A percentile compares a stretch with the other conserved stretches of the same genome.
These are phyloP conservation scores for Setophaga coronata DNA, from an alignment of 2,113 vertebrate genomes.

Conservation along the genomic window DNA sequence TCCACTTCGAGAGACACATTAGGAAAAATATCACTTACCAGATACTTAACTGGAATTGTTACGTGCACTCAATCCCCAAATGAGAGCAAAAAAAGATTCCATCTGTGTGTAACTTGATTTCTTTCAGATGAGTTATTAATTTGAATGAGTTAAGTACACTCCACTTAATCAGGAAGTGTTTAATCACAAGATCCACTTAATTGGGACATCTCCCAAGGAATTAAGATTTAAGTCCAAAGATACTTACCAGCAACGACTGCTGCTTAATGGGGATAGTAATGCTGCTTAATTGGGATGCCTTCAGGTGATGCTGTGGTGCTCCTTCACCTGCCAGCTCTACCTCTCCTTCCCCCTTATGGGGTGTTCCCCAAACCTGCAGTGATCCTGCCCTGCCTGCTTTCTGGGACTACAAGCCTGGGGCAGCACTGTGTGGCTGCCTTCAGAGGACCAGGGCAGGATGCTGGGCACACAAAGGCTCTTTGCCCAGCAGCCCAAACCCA, in stretches of 20 bases:
- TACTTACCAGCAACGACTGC: conserved; percentile 61
- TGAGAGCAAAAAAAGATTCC: conserved; percentile 58
- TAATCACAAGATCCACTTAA: conserved; percentile 76
- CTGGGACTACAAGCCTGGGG: not conserved
- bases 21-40: conserved; percentile 66
- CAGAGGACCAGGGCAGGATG: not conserved
- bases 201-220: conserved; percentile 75
- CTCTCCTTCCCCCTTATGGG: not conserved
- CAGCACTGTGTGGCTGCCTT: accelerated
- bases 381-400: not conserved
- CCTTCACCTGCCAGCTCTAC: not conserved
- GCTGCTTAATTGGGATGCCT: conserved; percentile 57
- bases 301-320: conserved; percentile 32
- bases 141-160: conserved; percentile 76
- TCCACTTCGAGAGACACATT: conserved; percentile 56
- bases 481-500: not conserved
- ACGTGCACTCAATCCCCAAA: conserved; percentile 57
- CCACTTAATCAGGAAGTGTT: conserved; percentile 75
- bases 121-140: conserved; percentile 77
- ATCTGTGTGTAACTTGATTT: conserved; percentile 70
- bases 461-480: not conserved
- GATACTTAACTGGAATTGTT: conserved; percentile 66
- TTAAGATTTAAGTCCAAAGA: conserved; percentile 73
- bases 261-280: conserved; percentile 60
- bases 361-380: not conserved